phyloP scores from a whole-genome alignment of 2,113 vertebrate genomes.

The Gavialis gangeticus region DNA sequence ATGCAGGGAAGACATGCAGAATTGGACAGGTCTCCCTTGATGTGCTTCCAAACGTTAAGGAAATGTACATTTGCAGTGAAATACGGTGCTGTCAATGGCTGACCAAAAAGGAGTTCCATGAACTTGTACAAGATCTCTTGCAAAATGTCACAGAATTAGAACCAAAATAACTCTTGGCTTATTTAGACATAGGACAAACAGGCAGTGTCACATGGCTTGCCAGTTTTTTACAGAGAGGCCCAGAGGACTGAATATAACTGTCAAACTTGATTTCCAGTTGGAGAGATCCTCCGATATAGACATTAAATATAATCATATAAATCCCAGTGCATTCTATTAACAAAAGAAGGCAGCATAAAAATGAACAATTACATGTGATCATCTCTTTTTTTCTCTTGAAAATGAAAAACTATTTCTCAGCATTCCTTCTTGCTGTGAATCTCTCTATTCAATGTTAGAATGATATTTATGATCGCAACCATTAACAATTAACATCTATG shows the following conservation, averaged over 20 bases:
- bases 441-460: not conserved
- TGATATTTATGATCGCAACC: not conserved
- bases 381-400: not conserved
- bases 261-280: not conserved
- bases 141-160: not conserved
- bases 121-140: not conserved
- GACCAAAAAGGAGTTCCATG: not conserved
- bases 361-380: rapidly evolving
- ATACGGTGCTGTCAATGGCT: not conserved
- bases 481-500: rapidly evolving
- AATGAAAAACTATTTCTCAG: not conserved
- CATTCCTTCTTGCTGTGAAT: not conserved
- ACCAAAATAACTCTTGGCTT: not conserved
- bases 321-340: not conserved
- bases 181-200: not conserved
- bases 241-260: rapidly evolving
- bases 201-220: rapidly evolving
- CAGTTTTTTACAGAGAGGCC: not conserved
- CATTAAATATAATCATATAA: not conserved
- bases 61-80: not conserved
- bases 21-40: conserved; percentile 20
- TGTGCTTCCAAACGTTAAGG: not conserved
- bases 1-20: not conserved
- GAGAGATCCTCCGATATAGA: not conserved
- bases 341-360: not conserved